phyloP scores from a whole-genome alignment of 1,140 invertebrate genomes.

The Ladona fulva region DNA sequence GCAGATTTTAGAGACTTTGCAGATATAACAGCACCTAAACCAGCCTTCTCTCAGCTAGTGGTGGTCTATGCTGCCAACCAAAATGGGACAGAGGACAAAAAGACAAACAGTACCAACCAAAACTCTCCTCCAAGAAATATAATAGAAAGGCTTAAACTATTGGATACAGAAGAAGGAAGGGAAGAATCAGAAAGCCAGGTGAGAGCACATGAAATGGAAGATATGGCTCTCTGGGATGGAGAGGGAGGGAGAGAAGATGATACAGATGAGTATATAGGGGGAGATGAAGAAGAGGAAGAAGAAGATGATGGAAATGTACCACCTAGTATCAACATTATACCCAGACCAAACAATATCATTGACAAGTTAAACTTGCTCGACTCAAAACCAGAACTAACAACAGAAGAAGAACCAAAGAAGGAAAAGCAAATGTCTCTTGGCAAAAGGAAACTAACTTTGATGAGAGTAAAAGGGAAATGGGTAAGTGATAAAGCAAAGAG shows the following conservation, averaged over 20 bases:
- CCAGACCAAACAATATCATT: conserved; percentile 64
- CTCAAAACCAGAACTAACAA: conserved; percentile 32
- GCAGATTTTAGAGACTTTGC: conserved; percentile 82
- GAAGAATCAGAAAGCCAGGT: background rate
- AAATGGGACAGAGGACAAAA: conserved; percentile 39
- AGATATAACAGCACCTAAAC: conserved; percentile 72
- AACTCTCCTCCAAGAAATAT: background rate
- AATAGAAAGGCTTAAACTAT: background rate
- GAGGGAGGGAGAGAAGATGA: background rate
- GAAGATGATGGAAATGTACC: background rate
- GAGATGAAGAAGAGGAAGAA: background rate
- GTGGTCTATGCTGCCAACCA: conserved; percentile 67
- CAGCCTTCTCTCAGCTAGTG: conserved; percentile 70
- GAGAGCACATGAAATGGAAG: background rate
- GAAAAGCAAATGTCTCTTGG: conserved; percentile 46
- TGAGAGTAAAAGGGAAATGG: conserved; percentile 46
- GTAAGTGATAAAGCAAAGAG: conserved; percentile 36
- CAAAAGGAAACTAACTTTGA: conserved; percentile 55
- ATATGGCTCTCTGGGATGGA: background rate
- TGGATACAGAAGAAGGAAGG: background rate
- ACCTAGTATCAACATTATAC: background rate
- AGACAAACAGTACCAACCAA: background rate
- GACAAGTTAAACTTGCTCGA: conserved; percentile 65
- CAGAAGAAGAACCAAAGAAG: conserved; percentile 9
- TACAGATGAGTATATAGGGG: background rate